Percentiles rank a stretch among this genome's conserved stretches.
phyloP scores from a whole-genome alignment of 2,888 invertebrate species.

The Chaetoderma sp. region DNA sequence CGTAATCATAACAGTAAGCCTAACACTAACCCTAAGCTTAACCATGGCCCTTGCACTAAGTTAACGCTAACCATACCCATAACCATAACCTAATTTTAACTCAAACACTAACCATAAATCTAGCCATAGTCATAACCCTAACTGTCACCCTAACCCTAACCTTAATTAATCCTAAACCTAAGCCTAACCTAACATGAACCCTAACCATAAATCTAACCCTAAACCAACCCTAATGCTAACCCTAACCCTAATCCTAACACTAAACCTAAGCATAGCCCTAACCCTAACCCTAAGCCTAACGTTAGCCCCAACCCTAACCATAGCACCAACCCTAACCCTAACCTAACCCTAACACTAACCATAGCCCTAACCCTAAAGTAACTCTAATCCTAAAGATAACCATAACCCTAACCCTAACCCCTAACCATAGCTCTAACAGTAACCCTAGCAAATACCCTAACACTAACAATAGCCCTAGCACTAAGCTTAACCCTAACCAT shows the following conservation, averaged over 20 bases:
- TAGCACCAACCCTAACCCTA: slow-evolving; percentile 10
- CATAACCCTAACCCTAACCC: slow-evolving; percentile 19
- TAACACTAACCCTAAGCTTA: slow-evolving; percentile 23
- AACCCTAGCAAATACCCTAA: slow-evolving; percentile 28
- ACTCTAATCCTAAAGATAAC: background rate
- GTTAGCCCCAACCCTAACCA: slow-evolving; percentile 13
- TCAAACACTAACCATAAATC: slow-evolving; percentile 14
- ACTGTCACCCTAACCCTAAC: slow-evolving; percentile 13
- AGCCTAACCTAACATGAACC: slow-evolving; percentile 11
- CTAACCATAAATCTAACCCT: slow-evolving; percentile 4
- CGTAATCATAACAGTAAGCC: slow-evolving; percentile 33
- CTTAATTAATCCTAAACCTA: background rate
- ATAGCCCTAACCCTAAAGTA: slow-evolving; percentile 1
- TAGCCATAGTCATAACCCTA: background rate
- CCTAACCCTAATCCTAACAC: slow-evolving; percentile 11
- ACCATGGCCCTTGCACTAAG: slow-evolving; percentile 15
- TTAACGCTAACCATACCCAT: slow-evolving; percentile 29
- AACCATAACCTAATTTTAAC: slow-evolving; percentile 22
- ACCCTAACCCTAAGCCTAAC: slow-evolving; percentile 16
- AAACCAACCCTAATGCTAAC: slow-evolving; percentile 14
- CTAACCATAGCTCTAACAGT: slow-evolving; percentile 20
- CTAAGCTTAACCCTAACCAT: slow-evolving; percentile 30
- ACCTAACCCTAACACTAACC: background rate
- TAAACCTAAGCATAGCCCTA: slow-evolving; percentile 12
- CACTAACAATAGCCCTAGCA: too few species aligned